Evolutionary conservation across 1,140 invertebrate genomes (phyloP), one percentile per base, ranked within the genome.

Genomic region (Gryon sp.): DNA sequence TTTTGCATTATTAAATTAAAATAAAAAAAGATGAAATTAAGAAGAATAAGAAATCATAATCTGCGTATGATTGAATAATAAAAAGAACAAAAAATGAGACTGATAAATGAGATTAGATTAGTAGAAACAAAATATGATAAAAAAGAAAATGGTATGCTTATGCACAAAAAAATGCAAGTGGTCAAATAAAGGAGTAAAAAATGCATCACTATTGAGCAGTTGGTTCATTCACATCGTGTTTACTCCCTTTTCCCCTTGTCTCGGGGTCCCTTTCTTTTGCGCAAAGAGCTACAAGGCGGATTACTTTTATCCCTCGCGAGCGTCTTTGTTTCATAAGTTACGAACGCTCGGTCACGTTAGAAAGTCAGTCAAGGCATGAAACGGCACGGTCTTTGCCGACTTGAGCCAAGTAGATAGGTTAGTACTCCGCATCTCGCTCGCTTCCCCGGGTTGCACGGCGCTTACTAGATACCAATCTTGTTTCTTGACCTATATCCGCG

Each of bases 401-500:
- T 66, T 28, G 57, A 69, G 50, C 28, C 30, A 50, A 65, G 60
- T 48, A 79, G 77, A 76, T 75, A 76, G 77, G 77, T 76, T 76
- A 73, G 68, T 78, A 79, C 78, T 76, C 59, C 78, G 74, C 74
- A 74, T 77, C 78, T 74, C 78, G 72, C 74, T 79, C 73, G 68
- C 68, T 76, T 79, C 74, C 50, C 78, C 69, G 59, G 78, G 74
- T 76, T 80, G 78, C 78, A 77, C 60, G 66, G 38, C 45, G 69
- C 63, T 57, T 36, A 46, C 50, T 78, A 86, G 86, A 87, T 87
- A 86, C 82, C 83, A 87, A 87, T 87, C 86, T 87, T 86, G 81
- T 83, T 87, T 87, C 84, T 87, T 87, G 86, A 87, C 86, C 86
- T 83, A 87, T 87, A 87, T 87, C 84, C 83, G 83, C 79, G 76